phyloP scores from a whole-genome alignment of 2,113 vertebrate species.

The Hydropotes inermis region DNA sequence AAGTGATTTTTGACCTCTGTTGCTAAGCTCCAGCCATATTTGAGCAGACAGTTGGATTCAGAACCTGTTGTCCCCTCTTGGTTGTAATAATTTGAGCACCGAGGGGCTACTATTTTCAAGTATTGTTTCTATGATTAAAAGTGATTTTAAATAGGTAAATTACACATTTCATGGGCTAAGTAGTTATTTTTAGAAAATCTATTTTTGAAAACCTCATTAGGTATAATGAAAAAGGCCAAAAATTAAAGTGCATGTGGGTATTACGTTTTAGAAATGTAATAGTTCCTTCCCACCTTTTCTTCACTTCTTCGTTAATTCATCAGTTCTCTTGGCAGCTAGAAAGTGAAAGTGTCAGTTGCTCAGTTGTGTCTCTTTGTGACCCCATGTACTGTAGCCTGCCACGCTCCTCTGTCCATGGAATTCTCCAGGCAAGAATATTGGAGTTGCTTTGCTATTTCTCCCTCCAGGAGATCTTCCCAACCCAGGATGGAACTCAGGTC shows the following conservation, averaged over 20 bases:
- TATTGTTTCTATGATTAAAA: not conserved
- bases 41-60: not conserved
- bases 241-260: not conserved
- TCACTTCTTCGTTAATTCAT: not conserved
- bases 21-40: not conserved
- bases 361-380: not conserved
- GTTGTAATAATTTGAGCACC: not conserved
- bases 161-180: not conserved
- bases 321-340: not conserved
- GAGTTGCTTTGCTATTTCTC: not conserved
- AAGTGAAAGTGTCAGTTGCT: not conserved
- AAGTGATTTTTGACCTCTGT: constrained; percentile 6
- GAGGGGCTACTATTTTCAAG: not conserved
- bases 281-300: not conserved
- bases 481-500: not conserved
- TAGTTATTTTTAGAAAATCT: not conserved
- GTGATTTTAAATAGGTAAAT: not conserved
- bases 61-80: not conserved
- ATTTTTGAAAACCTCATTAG: not conserved
- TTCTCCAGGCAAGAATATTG: not conserved
- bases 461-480: not conserved
- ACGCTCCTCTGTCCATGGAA: not conserved
- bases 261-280: not conserved
- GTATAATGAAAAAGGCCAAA: not conserved
- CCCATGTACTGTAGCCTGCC: not conserved